Evolutionary conservation across 2,888 invertebrate genomes (phyloP).

Genomic region (Aspidapion aeneum): DNA sequence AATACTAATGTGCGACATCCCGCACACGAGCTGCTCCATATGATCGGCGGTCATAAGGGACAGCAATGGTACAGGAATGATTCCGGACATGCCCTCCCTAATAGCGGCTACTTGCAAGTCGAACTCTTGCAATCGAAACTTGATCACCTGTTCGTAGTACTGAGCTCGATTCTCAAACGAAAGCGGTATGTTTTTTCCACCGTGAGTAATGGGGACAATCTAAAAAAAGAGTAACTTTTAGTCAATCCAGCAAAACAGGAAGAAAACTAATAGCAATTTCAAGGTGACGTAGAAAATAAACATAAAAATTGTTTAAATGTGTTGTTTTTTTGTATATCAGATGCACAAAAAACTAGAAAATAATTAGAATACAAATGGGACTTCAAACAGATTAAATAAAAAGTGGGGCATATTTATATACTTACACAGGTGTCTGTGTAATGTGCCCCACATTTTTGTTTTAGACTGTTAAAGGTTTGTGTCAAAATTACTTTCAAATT

Average conservation of each 20-base stretch:
- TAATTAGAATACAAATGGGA: too few relatives aligned
- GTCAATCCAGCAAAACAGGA: neutral
- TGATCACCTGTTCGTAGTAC: conserved; percentile 58
- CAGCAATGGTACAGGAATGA: conserved; percentile 60
- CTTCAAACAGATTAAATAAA: too few relatives aligned
- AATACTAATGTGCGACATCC: conserved; percentile 59
- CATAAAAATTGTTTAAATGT: too few relatives aligned
- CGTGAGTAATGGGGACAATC: conserved; percentile 58
- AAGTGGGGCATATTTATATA: too few relatives aligned
- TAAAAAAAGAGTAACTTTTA: conserved; percentile 31
- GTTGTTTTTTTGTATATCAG: too few relatives aligned
- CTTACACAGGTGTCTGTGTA: too few relatives aligned
- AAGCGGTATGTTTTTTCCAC: conserved; percentile 56
- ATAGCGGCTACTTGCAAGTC: conserved; percentile 58
- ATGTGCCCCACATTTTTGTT: too few relatives aligned
- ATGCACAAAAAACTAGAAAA: too few relatives aligned
- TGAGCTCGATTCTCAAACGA: conserved; percentile 57
- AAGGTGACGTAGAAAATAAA: too few relatives aligned
- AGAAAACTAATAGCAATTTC: too few relatives aligned
- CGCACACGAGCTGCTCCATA: conserved; percentile 61
- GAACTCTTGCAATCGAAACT: conserved; percentile 60
- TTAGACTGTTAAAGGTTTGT: too few relatives aligned
- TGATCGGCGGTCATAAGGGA: conserved; percentile 57
- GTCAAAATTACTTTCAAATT: too few relatives aligned
- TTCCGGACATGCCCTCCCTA: conserved; percentile 61